Percentiles rank a stretch among this genome's conserved stretches.
Conservation (phyloP, 2,888 invertebrate species). For the Plusia festucae region DNA sequence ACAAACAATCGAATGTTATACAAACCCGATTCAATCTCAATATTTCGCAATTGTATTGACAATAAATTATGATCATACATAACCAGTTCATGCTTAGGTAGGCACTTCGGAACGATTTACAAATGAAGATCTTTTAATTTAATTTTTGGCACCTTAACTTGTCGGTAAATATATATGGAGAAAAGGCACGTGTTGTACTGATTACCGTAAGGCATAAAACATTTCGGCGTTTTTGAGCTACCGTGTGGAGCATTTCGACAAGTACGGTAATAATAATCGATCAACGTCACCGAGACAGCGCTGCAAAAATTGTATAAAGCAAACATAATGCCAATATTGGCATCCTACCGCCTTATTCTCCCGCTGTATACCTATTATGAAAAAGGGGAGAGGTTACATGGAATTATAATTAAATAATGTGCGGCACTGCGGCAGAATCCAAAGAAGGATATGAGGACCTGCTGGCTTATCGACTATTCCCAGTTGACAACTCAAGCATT, state of each 20-base stretch:
- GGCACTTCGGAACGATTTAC: neutral
- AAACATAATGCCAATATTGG: conserved; percentile 2
- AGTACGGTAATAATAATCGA: conserved; percentile 3
- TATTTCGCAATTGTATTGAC: neutral
- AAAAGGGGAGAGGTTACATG: conserved; percentile 4
- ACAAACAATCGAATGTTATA: conserved; percentile 2
- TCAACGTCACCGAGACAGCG: conserved; percentile 1
- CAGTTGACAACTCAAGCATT: no score
- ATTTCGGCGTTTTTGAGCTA: neutral
- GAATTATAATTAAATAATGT: neutral
- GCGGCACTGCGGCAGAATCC: no score
- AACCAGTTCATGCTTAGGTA: neutral
- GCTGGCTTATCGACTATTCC: no score
- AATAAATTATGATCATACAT: neutral
- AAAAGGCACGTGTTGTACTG: neutral
- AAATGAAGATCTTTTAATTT: neutral
- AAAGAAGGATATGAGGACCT: no score
- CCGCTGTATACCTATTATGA: neutral
- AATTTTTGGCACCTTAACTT: neutral
- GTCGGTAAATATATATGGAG: neutral
- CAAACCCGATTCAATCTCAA: neutral
- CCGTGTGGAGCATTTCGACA: neutral
- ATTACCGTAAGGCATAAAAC: neutral
- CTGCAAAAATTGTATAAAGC: neutral
- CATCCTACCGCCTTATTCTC: neutral